Base-by-base conservation (phyloP, 2,113 vertebrate genomes). In the Glareola pratincola region DNA sequence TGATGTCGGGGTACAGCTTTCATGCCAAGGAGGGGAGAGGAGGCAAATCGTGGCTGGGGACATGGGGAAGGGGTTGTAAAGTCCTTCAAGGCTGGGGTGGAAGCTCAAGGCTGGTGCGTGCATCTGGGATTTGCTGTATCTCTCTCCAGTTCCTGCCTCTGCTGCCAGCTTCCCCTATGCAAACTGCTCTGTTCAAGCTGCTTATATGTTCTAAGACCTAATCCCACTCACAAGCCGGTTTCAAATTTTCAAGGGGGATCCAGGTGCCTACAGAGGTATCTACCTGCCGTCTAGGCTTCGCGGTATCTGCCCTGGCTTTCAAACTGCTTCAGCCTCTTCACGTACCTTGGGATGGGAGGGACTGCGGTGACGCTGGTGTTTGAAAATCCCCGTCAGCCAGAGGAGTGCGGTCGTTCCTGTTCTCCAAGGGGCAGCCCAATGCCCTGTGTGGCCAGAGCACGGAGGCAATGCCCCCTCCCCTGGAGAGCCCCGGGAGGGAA, bases 1-100 rank as follows among this genome's bases (percentile, higher is more conserved):
- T 92, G 79, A 73, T 72, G 76, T 60, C 60, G 59, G 91, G 81
- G 57, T 56, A 59, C 51, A 67, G 84, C 86, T 78, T 81, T 14
- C n/a, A 30, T 10, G 8, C 6, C 6, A 2, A 39, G 39, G 81
- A 76, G n/a, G 34, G 53, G 30, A 62, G 41, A 71, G 47, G 62
- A 74, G 41, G n/a, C 37, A 79, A 66, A 24, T 15, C 2, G 1
- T 14, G 26, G 32, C 64, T 86, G 64, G 45, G 64, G 74, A 8
- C 6, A 14, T 0, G 3, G 43, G 30, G 8, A 32, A 39, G 2
- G 10, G 34, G 6, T 0, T 62, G 18, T 54, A 80, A 62, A 91
- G 50, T 16, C 24, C 45, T 50, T 17, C 11, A 15, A 17, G 34
- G 32, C 67, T 53, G n/a, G 17, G 13, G 60, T 27, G 39, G 36